phyloP scores from a whole-genome alignment of 1,140 invertebrate genomes.

The Cheumatopsyche charites region DNA sequence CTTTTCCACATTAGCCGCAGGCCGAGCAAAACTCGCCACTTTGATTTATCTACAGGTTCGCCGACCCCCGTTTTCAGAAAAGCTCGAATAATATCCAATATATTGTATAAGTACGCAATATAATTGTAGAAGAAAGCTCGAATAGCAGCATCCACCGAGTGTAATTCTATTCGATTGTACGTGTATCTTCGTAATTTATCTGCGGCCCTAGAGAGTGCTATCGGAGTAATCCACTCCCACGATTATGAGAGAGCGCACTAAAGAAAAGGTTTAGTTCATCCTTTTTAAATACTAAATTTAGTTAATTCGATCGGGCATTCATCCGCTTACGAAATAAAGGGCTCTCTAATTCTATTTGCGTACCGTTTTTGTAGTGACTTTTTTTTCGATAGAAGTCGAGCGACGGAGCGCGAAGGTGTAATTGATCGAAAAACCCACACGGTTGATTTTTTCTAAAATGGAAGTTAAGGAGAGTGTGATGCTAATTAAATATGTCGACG shows the following conservation, averaged over 20 bases:
- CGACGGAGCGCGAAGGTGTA: neutral
- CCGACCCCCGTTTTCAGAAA: neutral
- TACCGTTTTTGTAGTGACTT: neutral
- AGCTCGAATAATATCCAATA: no score
- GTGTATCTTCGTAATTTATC: neutral
- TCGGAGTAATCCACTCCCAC: constrained; percentile 16
- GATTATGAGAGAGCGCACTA: neutral
- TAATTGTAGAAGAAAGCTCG: no score
- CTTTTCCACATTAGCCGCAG: neutral
- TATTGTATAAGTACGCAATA: no score
- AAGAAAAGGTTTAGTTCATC: neutral
- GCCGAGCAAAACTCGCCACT: neutral
- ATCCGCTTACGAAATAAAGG: neutral
- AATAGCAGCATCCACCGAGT: no score
- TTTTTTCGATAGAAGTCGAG: neutral
- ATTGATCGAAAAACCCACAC: constrained; percentile 17
- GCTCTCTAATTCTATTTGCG: neutral
- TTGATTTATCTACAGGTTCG: constrained; percentile 2
- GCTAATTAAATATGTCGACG: no score
- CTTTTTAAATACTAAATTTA: constrained; percentile 18
- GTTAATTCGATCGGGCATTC: neutral
- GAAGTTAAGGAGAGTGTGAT: neutral
- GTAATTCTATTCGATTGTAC: neutral
- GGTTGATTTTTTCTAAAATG: neutral
- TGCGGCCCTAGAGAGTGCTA: neutral